Percentiles rank a stretch among this genome's conserved stretches.
These are phyloP conservation scores for Tadarida brasiliensis DNA, from an alignment of 2,797 vertebrate genomes.

Conservation along the genomic window DNA sequence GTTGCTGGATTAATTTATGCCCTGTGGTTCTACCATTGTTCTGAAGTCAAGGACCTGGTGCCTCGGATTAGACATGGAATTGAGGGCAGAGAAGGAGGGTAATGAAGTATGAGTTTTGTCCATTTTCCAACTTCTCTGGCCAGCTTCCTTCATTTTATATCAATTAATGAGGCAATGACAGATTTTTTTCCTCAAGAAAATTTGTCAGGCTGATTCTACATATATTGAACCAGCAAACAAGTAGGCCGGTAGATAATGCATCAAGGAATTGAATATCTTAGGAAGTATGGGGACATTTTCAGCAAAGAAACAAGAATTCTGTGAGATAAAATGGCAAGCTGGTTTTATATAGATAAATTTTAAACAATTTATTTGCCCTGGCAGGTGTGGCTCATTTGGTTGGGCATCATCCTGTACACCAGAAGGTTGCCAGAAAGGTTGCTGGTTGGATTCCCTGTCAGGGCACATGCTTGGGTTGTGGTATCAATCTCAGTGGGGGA, in stretches of 20 bases:
- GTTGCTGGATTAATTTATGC: neutral
- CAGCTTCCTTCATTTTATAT: neutral
- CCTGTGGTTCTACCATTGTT: neutral
- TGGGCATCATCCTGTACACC: neutral
- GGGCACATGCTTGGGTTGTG: neutral
- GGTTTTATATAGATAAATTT: neutral
- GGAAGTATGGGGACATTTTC: neutral
- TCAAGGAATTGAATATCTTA: neutral
- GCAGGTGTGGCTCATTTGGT: neutral
- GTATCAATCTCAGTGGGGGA: neutral
- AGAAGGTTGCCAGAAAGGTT: too few species aligned
- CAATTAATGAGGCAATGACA: neutral
- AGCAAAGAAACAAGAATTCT: conserved; percentile 15
- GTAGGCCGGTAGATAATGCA: neutral
- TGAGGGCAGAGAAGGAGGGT: too few species aligned
- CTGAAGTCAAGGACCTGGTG: neutral
- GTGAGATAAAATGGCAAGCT: neutral
- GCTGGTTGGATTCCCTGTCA: neutral
- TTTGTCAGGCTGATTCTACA: neutral
- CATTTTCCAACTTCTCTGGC: neutral
- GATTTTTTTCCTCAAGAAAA: neutral
- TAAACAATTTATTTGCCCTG: neutral
- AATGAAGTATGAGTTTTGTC: neutral
- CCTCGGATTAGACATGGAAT: neutral
- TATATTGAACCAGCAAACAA: neutral